Evolutionary conservation across 2,113 vertebrate genomes (phyloP).

Genomic region (Nettapus auritus): DNA sequence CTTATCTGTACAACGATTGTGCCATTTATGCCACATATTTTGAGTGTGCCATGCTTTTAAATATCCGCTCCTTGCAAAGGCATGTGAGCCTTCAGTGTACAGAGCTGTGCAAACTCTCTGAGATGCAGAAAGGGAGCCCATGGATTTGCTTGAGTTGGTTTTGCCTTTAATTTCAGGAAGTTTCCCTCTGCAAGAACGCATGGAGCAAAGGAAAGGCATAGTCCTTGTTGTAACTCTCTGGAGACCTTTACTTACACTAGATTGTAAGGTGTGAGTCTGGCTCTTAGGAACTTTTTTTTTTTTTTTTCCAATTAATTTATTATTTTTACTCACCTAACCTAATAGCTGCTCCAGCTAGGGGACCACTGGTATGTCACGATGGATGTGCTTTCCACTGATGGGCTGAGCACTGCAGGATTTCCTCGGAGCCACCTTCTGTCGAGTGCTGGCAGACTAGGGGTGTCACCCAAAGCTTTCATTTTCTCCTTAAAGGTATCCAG

Average conservation of each 20-base stretch:
- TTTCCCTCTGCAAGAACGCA: neutral
- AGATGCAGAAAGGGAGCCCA: neutral
- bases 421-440: neutral
- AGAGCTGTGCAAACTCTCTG: neutral
- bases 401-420: neutral
- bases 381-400: neutral
- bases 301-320: neutral
- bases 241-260: neutral
- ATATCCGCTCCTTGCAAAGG: neutral
- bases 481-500: conserved; percentile 28
- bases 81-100: neutral
- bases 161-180: neutral
- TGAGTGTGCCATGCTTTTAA: neutral
- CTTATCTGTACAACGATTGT: conserved; percentile 38
- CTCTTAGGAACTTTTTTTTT: neutral
- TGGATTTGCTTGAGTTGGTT: neutral
- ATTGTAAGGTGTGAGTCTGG: neutral
- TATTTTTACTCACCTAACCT: neutral
- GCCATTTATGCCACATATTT: conserved; percentile 36
- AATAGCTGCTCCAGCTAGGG: neutral
- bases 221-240: neutral
- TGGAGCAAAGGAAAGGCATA: neutral
- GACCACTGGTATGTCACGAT: neutral
- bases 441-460: neutral
- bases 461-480: conserved; percentile 25